These are phyloP conservation scores for Sebastes nivosus DNA, from an alignment of 2,797 vertebrate species.

Conservation along the genomic window DNA sequence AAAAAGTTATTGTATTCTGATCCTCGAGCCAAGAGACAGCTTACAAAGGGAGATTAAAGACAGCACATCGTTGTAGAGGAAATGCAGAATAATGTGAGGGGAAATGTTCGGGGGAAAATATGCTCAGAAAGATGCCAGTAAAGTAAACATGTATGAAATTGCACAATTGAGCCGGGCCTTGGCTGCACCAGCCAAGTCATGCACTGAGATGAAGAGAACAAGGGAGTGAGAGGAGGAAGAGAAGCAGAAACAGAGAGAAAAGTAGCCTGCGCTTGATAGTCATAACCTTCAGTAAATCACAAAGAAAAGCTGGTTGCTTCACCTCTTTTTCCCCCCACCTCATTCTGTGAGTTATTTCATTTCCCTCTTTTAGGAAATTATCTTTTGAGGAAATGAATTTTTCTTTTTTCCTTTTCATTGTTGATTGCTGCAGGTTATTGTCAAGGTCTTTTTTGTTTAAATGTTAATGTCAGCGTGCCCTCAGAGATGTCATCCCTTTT, in stretches of 20 bases:
- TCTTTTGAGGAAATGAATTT: conserved; percentile 13
- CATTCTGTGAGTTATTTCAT: conserved; percentile 3
- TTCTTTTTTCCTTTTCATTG: conserved; percentile 8
- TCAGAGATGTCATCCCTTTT: conserved; percentile 52
- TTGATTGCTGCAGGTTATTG: conserved; percentile 43
- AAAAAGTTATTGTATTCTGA: conserved; percentile 61
- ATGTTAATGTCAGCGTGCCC: conserved; percentile 53
- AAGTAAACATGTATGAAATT: conserved; percentile 83
- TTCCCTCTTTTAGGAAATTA: conserved; percentile 19
- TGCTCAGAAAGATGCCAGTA: conserved; percentile 78
- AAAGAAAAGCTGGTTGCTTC: conserved; percentile 40
- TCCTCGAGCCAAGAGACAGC: conserved; percentile 61
- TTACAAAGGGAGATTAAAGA: conserved; percentile 67
- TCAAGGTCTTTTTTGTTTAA: conserved; percentile 23
- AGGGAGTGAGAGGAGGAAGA: conserved; percentile 52
- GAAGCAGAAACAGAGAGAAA: conserved; percentile 53
- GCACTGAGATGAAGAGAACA: conserved; percentile 65
- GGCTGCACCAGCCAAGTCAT: conserved; percentile 74
- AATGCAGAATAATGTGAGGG: conserved; percentile 77
- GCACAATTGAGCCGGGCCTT: conserved; percentile 75
- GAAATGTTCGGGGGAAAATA: conserved; percentile 72
- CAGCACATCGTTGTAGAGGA: conserved; percentile 69
- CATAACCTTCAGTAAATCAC: conserved; percentile 53
- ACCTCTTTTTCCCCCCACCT: neutral
- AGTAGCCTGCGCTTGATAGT: conserved; percentile 39